Conservation (phyloP, 2,888 invertebrate genomes). For the Biston stratarius region DNA sequence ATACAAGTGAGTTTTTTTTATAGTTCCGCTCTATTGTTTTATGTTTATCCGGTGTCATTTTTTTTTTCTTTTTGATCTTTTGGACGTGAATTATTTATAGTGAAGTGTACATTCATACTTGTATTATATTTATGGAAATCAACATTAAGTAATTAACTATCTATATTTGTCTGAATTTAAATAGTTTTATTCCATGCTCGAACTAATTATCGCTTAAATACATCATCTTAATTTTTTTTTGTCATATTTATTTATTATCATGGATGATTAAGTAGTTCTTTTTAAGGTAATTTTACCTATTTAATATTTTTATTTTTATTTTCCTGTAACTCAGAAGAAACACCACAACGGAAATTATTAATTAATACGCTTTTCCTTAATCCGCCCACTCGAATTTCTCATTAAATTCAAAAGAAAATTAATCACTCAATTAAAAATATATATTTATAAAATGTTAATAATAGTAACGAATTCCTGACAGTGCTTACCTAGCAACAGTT, state of each 20-base stretch:
- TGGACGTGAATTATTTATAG: neutral
- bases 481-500: slow-evolving; percentile 46
- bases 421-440: slow-evolving; percentile 1
- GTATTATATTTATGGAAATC: neutral
- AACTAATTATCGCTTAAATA: neutral
- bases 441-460: slow-evolving; percentile 25
- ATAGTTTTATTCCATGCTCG: neutral
- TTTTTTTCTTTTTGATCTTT: slow-evolving; percentile 10
- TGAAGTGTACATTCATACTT: neutral
- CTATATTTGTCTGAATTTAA: neutral
- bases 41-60: slow-evolving; percentile 24
- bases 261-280: neutral
- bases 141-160: neutral
- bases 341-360: neutral
- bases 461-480: slow-evolving; percentile 39
- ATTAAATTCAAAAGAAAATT: neutral
- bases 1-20: slow-evolving; percentile 64
- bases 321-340: neutral
- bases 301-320: neutral
- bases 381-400: slow-evolving; percentile 6
- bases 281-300: no score
- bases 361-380: slow-evolving; percentile 15
- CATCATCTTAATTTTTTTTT: neutral
- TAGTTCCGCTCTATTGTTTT: slow-evolving; percentile 43
- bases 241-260: no score